Base-by-base conservation (phyloP, 2,888 invertebrate species). In the Chrysina gloriosa region DNA sequence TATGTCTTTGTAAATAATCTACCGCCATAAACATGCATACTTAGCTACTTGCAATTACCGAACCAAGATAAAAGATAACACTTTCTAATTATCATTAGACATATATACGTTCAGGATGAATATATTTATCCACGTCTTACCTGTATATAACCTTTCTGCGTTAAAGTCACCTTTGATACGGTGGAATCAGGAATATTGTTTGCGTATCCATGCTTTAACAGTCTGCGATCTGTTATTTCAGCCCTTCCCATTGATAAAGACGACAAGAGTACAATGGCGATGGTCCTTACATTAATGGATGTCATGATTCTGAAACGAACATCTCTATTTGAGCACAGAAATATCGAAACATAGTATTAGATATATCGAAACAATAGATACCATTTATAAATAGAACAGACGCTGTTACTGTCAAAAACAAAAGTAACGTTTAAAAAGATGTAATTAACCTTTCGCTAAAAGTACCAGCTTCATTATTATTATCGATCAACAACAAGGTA, bases 111-210 rank as follows among this genome's bases (percentile, higher is more conserved):
- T 39, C n/a, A n/a, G n/a, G n/a, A 70, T 64, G n/a, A 54, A 25
- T 27, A 48, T 14, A n/a, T 5, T 5, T 39, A 39, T 7, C 29
- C 7, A 29, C 21, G 19, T 39, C 71, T 77, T 80, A 90, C 90
- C 88, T 91, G 90, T 52, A 90, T 88, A 75, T 88, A 91, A 75
- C 90, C 90, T 76, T 86, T 87, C 79, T 91, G 91, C 1, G 89
- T 88, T n/a, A 91, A 80, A 9, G 85, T 82, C 19, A 88, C 85
- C 82, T 89, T 89, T 74, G 89, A 88, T 23, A 61, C 42, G 29
- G 6, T 16, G 16, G 27, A 14, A 42, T 42, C 42, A 3, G 42
- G 27, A 5, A 9, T 23, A 11, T 9, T 21, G 25, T 39, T 21
- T 5, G 14, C n/a, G 45, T 54, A 19, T 39, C 34, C 45, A 25